These are phyloP conservation scores for Balaeniceps rex DNA, from an alignment of 2,113 vertebrate species.

Conservation along the genomic window DNA sequence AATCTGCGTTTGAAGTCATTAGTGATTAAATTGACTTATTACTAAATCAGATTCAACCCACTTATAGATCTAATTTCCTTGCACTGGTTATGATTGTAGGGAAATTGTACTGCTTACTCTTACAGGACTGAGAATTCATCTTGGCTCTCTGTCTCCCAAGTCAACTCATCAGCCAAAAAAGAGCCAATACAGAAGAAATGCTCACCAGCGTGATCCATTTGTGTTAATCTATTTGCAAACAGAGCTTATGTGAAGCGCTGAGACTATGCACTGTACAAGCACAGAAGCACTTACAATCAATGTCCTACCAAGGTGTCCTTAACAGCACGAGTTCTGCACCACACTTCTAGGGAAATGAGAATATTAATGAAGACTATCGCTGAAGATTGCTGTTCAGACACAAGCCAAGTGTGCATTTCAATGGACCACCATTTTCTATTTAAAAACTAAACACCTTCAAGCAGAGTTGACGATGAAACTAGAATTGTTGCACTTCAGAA, in stretches of 20 bases:
- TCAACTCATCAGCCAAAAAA: not conserved
- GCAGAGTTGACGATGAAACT: slow-evolving; percentile 18
- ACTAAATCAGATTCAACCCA: slow-evolving; percentile 58
- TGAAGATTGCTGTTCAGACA: not conserved
- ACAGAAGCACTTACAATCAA: not conserved
- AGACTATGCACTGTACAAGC: fast-evolving
- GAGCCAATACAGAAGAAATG: not conserved
- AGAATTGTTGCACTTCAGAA: slow-evolving; percentile 31
- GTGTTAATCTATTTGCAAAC: not conserved
- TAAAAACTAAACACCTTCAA: slow-evolving; percentile 26
- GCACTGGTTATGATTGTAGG: not conserved
- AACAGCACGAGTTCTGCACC: not conserved
- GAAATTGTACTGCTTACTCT: slow-evolving; percentile 41
- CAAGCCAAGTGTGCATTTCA: slow-evolving; percentile 47
- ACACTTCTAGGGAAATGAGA: not conserved
- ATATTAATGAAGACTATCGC: not conserved
- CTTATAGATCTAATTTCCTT: slow-evolving; percentile 43
- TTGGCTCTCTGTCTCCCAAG: not conserved
- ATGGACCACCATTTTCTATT: not conserved
- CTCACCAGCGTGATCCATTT: not conserved
- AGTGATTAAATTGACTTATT: slow-evolving; percentile 67
- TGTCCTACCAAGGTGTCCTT: not conserved
- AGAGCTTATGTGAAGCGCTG: not conserved
- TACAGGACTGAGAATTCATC: slow-evolving; percentile 12
- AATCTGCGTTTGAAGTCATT: slow-evolving; percentile 64